Evolutionary conservation across 2,888 invertebrate species (phyloP).

Genomic region (Dendrolimus houi): DNA sequence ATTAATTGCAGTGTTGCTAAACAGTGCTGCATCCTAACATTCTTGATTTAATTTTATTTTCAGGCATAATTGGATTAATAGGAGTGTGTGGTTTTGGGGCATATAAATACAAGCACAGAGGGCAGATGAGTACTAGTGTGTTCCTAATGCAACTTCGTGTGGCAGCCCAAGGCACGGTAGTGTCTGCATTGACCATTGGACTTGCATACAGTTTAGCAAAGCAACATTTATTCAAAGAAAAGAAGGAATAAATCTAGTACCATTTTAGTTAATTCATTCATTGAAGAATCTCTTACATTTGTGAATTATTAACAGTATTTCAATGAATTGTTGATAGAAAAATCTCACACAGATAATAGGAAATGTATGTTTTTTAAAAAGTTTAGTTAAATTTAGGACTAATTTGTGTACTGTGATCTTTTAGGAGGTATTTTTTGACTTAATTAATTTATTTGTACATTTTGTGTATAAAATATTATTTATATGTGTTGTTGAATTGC

Average conservation of each 20-base stretch:
- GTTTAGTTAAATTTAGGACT: constrained; percentile 16
- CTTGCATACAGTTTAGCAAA: constrained; percentile 81
- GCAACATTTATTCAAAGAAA: constrained; percentile 60
- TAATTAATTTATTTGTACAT: constrained; percentile 8
- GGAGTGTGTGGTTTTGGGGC: constrained; percentile 83
- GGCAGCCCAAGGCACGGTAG: constrained; percentile 89
- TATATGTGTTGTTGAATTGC: constrained; percentile 14
- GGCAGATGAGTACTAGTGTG: constrained; percentile 87
- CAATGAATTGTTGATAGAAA: no score
- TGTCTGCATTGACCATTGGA: constrained; percentile 84
- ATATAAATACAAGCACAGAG: constrained; percentile 83
- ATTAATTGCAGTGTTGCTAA: no score
- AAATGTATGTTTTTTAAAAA: no score
- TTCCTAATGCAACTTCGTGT: constrained; percentile 91
- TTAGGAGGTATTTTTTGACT: constrained; percentile 31
- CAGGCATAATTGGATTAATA: constrained; percentile 83
- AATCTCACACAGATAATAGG: neutral
- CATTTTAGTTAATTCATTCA: neutral
- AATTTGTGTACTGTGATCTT: constrained; percentile 41
- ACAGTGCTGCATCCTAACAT: no score
- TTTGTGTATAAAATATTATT: constrained; percentile 7
- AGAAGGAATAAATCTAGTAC: constrained; percentile 30
- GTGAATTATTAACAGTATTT: no score
- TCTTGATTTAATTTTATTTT: constrained; percentile 10
- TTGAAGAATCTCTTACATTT: constrained; percentile 7